These are phyloP conservation scores for Drosophila pachea DNA, from an alignment of 1,140 invertebrate genomes.

Conservation along the genomic window DNA sequence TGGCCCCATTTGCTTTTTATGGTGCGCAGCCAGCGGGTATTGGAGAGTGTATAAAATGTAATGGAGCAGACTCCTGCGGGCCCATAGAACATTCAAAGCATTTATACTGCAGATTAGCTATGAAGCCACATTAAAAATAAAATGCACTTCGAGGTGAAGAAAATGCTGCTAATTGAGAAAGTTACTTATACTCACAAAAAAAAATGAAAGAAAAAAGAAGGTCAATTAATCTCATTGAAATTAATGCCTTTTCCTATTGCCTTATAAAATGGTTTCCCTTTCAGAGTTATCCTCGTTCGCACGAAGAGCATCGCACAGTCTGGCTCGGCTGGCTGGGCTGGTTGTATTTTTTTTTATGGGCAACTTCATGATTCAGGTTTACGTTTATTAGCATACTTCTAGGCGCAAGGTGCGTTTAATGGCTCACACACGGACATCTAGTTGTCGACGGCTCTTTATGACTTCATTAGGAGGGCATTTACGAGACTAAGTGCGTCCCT, in stretches of 20 bases:
- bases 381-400: conserved; percentile 75
- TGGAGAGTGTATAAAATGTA: conserved; percentile 39
- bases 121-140: conserved; percentile 24
- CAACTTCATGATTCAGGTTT: conserved; percentile 65
- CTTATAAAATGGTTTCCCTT: background rate
- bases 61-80: conserved; percentile 25
- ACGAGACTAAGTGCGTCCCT: conserved; percentile 53
- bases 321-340: background rate
- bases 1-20: conserved; percentile 45
- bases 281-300: background rate
- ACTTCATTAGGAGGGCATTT: conserved; percentile 71
- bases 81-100: conserved; percentile 21
- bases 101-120: conserved; percentile 37
- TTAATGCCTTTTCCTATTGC: background rate
- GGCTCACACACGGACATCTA: conserved; percentile 53
- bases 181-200: conserved; percentile 4
- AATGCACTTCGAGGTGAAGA: conserved; percentile 19
- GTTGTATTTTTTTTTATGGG: conserved; percentile 57
- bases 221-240: conserved; percentile 5
- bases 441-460: conserved; percentile 66
- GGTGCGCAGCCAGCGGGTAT: conserved; percentile 11
- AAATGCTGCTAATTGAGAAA: conserved; percentile 2
- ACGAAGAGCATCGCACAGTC: conserved; percentile 11
- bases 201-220: background rate
- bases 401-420: conserved; percentile 69